phyloP scores from a whole-genome alignment of 2,113 vertebrate species.

The Pavo muticus region DNA sequence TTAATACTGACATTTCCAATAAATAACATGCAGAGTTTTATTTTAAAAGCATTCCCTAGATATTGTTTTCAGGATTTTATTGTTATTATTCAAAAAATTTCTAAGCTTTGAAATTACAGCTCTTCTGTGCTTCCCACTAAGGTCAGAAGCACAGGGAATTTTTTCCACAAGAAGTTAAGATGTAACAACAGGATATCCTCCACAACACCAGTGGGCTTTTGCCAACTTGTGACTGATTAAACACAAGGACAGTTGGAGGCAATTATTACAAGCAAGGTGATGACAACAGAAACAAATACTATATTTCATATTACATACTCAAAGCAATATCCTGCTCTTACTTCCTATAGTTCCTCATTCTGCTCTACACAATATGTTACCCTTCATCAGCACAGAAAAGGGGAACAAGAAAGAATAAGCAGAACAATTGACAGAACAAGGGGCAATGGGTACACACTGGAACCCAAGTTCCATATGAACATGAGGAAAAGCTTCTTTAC shows the following conservation, averaged over 20 bases:
- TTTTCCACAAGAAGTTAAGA: background rate
- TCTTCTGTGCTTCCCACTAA: background rate
- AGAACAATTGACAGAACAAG: no score
- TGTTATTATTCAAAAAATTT: background rate
- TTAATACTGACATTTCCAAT: background rate
- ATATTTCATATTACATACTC: background rate
- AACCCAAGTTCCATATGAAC: no score
- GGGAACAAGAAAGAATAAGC: background rate
- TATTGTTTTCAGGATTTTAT: slow-evolving; percentile 67
- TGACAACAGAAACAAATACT: background rate
- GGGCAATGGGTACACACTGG: no score
- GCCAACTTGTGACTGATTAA: fast-evolving
- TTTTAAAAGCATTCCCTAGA: background rate
- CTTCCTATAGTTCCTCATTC: background rate
- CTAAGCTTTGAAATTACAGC: background rate
- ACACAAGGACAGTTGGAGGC: background rate
- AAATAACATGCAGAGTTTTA: slow-evolving; percentile 23
- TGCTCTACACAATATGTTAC: background rate
- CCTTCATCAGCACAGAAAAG: background rate
- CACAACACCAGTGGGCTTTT: background rate
- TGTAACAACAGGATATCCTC: background rate
- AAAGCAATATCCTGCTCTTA: background rate
- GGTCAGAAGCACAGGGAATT: slow-evolving; percentile 6
- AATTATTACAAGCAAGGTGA: background rate
- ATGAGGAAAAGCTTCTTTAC: no score